Conservation (phyloP, 1,140 invertebrate species). For the Vanessa tameamea region DNA sequence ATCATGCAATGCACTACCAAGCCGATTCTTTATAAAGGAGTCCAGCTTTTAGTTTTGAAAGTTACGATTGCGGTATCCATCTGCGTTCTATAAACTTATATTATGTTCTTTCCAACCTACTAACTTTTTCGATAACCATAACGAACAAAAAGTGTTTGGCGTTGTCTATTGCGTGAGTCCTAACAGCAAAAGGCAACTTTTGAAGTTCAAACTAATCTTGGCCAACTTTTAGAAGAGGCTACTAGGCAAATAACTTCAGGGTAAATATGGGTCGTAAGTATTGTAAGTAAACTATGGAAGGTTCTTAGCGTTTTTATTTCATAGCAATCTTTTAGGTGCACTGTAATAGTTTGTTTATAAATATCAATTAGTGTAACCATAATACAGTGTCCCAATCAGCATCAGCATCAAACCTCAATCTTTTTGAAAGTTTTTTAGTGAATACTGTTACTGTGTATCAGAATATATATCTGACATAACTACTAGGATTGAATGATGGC, state of each 20-base stretch:
- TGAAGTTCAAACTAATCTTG: slow-evolving; percentile 43
- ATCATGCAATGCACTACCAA: background rate
- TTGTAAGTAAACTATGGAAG: slow-evolving; percentile 12
- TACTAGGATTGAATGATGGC: too few relatives aligned
- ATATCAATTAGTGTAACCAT: too few relatives aligned
- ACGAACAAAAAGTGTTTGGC: slow-evolving; percentile 48
- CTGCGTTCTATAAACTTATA: slow-evolving; percentile 47
- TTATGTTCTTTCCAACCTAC: slow-evolving; percentile 32
- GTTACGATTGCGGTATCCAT: slow-evolving; percentile 36
- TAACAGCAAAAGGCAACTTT: slow-evolving; percentile 45
- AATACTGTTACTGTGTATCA: too few relatives aligned
- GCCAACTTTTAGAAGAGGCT: slow-evolving; percentile 36
- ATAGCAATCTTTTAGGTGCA: background rate
- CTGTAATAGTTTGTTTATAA: background rate
- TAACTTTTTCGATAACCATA: slow-evolving; percentile 58
- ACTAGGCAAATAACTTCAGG: slow-evolving; percentile 37
- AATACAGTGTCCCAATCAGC: too few relatives aligned
- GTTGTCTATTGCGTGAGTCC: slow-evolving; percentile 41
- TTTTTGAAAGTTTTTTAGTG: too few relatives aligned
- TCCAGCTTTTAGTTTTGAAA: slow-evolving; percentile 37
- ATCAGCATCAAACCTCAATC: too few relatives aligned
- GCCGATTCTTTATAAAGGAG: slow-evolving; percentile 6
- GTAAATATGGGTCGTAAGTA: slow-evolving; percentile 23
- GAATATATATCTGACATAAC: too few relatives aligned
- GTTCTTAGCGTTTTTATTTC: slow-evolving; percentile 5